These are phyloP conservation scores for Pararge aegeria DNA, from an alignment of 1,140 invertebrate species.

Conservation along the genomic window DNA sequence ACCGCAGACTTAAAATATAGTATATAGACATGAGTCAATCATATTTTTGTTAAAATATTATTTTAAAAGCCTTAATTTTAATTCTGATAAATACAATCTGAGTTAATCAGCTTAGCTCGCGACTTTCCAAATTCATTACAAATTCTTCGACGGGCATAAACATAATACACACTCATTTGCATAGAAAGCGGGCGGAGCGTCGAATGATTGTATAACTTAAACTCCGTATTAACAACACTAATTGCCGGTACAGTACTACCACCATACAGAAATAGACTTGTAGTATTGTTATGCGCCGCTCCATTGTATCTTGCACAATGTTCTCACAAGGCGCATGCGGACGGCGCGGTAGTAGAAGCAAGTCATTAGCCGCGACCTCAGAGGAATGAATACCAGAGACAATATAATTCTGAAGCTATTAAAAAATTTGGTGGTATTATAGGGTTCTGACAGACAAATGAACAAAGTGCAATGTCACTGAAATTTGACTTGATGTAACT, in stretches of 20 bases:
- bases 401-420: too few relatives aligned
- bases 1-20: too few relatives aligned
- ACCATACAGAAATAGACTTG: conserved; percentile 58
- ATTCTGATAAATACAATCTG: background rate
- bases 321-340: conserved; percentile 38
- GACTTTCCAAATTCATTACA: conserved; percentile 12
- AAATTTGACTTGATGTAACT: too few relatives aligned
- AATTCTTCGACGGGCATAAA: conserved; percentile 11
- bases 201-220: conserved; percentile 38
- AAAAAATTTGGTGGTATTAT: too few relatives aligned
- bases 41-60: too few relatives aligned
- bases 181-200: conserved; percentile 23
- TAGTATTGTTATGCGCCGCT: conserved; percentile 45
- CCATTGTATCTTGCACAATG: conserved; percentile 52
- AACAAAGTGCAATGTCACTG: too few relatives aligned
- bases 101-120: background rate
- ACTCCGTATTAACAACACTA: conserved; percentile 54
- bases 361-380: background rate
- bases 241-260: conserved; percentile 52
- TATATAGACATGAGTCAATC: too few relatives aligned
- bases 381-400: background rate
- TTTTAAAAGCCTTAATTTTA: conserved; percentile 7
- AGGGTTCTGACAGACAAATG: too few relatives aligned
- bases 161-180: conserved; percentile 19
- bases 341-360: conserved; percentile 20